phyloP scores from a whole-genome alignment of 2,797 vertebrate species.

The Enteromius radiatus region DNA sequence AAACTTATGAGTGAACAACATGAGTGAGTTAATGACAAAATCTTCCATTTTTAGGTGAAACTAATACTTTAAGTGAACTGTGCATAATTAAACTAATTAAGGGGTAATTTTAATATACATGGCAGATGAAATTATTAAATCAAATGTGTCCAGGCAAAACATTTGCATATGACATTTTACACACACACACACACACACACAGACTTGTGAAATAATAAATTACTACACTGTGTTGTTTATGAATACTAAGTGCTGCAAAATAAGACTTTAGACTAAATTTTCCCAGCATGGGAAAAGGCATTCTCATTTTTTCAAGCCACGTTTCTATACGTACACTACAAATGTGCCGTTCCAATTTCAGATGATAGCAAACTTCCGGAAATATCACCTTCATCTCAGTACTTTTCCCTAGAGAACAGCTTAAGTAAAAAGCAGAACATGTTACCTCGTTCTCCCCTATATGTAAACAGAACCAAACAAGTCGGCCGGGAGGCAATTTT shows the following conservation, averaged over 20 bases:
- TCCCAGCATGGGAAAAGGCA: not conserved
- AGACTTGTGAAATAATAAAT: too few species aligned
- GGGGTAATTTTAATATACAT: not conserved
- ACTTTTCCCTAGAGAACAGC: not conserved
- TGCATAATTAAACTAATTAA: not conserved
- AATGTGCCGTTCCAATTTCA: too few species aligned
- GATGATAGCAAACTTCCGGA: not conserved
- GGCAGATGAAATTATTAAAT: not conserved
- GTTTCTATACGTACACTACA: not conserved
- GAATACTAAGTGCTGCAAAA: too few species aligned
- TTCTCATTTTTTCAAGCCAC: not conserved
- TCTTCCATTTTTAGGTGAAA: not conserved
- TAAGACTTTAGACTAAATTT: too few species aligned
- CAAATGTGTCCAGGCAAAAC: not conserved
- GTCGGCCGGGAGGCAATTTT: constrained; percentile 19
- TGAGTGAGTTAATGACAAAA: not conserved
- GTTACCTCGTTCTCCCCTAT: not conserved
- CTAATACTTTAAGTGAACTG: not conserved
- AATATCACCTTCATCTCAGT: not conserved
- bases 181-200: too few species aligned
- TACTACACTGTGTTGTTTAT: too few species aligned
- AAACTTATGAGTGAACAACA: not conserved
- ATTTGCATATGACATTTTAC: too few species aligned
- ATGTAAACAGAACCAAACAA: constrained; percentile 37
- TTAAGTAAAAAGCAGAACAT: not conserved